A percentile compares a stretch with the other conserved stretches of the same genome.
phyloP scores from a whole-genome alignment of 2,888 invertebrate genomes.

The Pimpla rufipes region DNA sequence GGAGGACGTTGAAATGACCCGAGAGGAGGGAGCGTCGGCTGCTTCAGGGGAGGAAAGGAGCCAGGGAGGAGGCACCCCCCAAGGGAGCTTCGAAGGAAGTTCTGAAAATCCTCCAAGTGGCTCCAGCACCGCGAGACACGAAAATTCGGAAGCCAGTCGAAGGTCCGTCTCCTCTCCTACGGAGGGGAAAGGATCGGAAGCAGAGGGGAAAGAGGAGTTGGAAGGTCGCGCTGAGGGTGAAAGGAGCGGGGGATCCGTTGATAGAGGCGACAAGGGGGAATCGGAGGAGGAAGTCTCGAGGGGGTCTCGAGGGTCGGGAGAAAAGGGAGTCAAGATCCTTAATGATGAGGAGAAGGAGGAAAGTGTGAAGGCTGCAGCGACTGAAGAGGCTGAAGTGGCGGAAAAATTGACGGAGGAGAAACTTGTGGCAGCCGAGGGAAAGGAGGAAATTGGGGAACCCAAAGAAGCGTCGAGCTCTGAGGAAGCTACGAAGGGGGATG shows the following conservation, averaged over 20 bases:
- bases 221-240: conserved; percentile 11
- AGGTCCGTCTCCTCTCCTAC: conserved; percentile 22
- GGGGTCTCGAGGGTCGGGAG: conserved; percentile 1
- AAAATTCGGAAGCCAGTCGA: conserved; percentile 8
- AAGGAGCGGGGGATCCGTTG: not conserved
- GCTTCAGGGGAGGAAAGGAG: conserved; percentile 64
- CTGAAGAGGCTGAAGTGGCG: conserved; percentile 42
- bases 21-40: conserved; percentile 37
- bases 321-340: conserved; percentile 14
- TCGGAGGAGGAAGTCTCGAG: not conserved
- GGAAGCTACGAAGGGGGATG: not conserved
- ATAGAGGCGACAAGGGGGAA: conserved; percentile 13
- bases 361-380: conserved; percentile 42
- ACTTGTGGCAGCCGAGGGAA: conserved; percentile 45
- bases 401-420: conserved; percentile 20
- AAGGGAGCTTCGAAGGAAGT: conserved; percentile 42
- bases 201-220: conserved; percentile 20
- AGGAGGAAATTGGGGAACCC: conserved; percentile 17
- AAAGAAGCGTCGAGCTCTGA: not conserved
- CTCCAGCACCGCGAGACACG: conserved; percentile 40
- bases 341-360: conserved; percentile 24
- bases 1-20: conserved; percentile 57
- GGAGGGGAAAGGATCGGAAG: conserved; percentile 1
- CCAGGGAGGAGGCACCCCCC: conserved; percentile 48
- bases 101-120: conserved; percentile 35